A percentile compares a stretch with the other conserved stretches of the same genome.
Conservation (phyloP, 1,140 invertebrate genomes). For the Lasioglossum baleicum region DNA sequence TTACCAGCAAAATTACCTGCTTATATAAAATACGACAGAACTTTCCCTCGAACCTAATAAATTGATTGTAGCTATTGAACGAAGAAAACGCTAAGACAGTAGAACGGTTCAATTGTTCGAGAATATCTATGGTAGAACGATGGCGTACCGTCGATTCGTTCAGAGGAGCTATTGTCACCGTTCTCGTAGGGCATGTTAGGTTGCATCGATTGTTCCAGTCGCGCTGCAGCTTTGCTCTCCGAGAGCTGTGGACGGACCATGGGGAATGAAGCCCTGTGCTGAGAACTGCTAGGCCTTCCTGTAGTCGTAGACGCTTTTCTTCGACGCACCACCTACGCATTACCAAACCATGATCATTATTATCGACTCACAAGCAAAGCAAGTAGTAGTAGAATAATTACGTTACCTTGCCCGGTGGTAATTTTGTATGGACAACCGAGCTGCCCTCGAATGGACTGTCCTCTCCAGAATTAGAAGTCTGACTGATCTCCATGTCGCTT, state of each 20-base stretch:
- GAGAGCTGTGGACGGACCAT: slow-evolving; percentile 78
- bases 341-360: background rate
- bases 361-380: no score
- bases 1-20: no score
- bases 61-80: no score
- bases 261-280: slow-evolving; percentile 80
- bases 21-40: no score
- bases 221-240: slow-evolving; percentile 75
- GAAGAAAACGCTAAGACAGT: no score
- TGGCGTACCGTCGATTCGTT: slow-evolving; percentile 73
- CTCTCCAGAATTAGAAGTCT: slow-evolving; percentile 81
- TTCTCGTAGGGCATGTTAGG: slow-evolving; percentile 74
- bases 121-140: no score
- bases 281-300: slow-evolving; percentile 70
- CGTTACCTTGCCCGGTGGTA: slow-evolving; percentile 85
- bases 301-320: slow-evolving; percentile 65
- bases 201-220: slow-evolving; percentile 73
- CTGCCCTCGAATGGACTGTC: slow-evolving; percentile 81
- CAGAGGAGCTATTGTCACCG: slow-evolving; percentile 73
- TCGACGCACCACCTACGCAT: slow-evolving; percentile 66
- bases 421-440: slow-evolving; percentile 83
- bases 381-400: no score
- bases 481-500: slow-evolving; percentile 80
- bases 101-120: no score
- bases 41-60: no score